Conservation (phyloP, 2,888 invertebrate species). For the Torymus auratus region DNA sequence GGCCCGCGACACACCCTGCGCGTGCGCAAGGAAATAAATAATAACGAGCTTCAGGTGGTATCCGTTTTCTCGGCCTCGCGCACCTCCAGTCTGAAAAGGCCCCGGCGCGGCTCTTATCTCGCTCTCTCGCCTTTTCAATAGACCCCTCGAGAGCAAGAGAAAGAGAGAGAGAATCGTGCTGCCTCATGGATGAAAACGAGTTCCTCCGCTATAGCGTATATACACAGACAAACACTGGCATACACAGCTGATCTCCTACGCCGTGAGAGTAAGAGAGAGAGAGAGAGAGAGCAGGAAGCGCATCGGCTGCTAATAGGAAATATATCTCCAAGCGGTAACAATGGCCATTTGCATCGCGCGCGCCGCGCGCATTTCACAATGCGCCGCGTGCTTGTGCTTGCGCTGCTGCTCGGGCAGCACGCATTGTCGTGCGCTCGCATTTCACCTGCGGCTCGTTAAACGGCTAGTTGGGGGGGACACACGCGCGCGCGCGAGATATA, state of each 20-base stretch:
- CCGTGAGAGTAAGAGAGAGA: not conserved
- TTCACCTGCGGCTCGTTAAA: conserved; percentile 50
- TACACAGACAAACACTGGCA: too few species aligned
- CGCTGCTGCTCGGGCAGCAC: too few species aligned
- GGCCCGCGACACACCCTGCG: not conserved
- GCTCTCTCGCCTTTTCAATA: conserved; percentile 13
- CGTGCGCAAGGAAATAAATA: not conserved
- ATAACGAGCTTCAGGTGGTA: conserved; percentile 9
- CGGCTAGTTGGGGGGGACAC: not conserved
- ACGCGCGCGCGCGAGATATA: conserved; percentile 11
- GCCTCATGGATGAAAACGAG: conserved; percentile 24
- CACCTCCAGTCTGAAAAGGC: not conserved
- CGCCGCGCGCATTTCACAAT: conserved; percentile 47
- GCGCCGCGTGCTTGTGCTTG: not conserved
- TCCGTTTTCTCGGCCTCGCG: not conserved
- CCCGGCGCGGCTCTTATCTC: not conserved
- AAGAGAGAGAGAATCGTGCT: too few species aligned
- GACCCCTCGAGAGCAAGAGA: not conserved
- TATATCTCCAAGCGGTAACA: conserved; percentile 57
- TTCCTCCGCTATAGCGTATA: not conserved
- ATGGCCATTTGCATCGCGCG: conserved; percentile 61
- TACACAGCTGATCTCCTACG: too few species aligned
- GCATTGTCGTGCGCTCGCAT: conserved; percentile 50
- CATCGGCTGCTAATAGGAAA: conserved; percentile 59
- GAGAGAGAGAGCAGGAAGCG: conserved; percentile 37